These are phyloP conservation scores for Heliconius ismenius DNA, from an alignment of 2,888 invertebrate species.

Conservation along the genomic window DNA sequence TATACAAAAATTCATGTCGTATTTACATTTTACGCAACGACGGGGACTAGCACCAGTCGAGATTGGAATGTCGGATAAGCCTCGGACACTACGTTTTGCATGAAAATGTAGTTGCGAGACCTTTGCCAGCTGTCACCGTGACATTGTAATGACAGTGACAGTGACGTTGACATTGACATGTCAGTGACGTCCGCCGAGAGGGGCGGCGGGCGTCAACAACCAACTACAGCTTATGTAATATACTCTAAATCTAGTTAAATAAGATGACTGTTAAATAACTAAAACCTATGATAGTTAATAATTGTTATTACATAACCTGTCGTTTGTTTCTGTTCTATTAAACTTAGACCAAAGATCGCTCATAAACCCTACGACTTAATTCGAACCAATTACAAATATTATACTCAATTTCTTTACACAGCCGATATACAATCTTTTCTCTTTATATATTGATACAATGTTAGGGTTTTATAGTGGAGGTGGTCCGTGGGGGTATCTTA, in stretches of 20 bases:
- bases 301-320: slow-evolving; percentile 16
- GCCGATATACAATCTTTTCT: background rate
- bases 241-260: slow-evolving; percentile 26
- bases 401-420: slow-evolving; percentile 3
- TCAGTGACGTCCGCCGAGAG: slow-evolving; percentile 23
- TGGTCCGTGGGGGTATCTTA: slow-evolving; percentile 95
- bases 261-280: slow-evolving; percentile 9
- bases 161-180: background rate
- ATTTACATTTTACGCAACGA: slow-evolving; percentile 52
- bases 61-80: slow-evolving; percentile 52
- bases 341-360: background rate
- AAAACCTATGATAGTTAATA: slow-evolving; percentile 12
- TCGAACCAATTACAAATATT: background rate
- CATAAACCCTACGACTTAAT: background rate
- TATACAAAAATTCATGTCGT: slow-evolving; percentile 54
- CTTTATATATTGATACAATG: background rate
- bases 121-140: slow-evolving; percentile 25
- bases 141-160: slow-evolving; percentile 5
- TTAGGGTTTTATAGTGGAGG: slow-evolving; percentile 83
- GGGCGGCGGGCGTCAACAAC: slow-evolving; percentile 30
- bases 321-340: background rate
- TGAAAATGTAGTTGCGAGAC: slow-evolving; percentile 47
- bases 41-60: slow-evolving; percentile 46
- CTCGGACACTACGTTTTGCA: slow-evolving; percentile 53
- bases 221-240: slow-evolving; percentile 31